These are phyloP conservation scores for Arctia plantaginis DNA, from an alignment of 2,888 invertebrate species.

Conservation along the genomic window DNA sequence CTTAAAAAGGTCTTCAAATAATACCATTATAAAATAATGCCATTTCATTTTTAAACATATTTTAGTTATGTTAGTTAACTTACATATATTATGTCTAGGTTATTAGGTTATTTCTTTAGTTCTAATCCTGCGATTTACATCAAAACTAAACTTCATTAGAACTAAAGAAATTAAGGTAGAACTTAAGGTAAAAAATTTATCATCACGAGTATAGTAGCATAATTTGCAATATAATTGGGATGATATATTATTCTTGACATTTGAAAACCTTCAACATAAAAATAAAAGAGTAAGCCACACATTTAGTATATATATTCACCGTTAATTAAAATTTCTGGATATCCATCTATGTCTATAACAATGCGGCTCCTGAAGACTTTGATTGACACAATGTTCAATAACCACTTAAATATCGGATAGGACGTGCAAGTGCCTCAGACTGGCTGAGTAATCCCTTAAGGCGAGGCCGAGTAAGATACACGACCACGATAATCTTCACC, in stretches of 20 bases:
- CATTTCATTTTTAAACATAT: too few species aligned
- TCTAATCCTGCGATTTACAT: not conserved
- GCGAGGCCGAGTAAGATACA: slow-evolving; percentile 65
- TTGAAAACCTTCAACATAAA: not conserved
- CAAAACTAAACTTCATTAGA: too few species aligned
- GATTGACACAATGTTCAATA: slow-evolving; percentile 55
- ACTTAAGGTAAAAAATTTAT: not conserved
- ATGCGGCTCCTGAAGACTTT: slow-evolving; percentile 37
- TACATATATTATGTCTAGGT: not conserved
- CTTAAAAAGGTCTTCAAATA: too few species aligned
- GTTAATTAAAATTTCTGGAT: not conserved
- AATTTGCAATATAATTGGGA: too few species aligned
- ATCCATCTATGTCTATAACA: slow-evolving; percentile 26
- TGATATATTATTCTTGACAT: not conserved
- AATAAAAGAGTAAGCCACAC: not conserved
- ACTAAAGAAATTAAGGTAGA: not conserved
- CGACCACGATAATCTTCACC: slow-evolving; percentile 72
- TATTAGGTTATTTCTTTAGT: not conserved
- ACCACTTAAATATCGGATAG: slow-evolving; percentile 55
- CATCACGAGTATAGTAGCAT: not conserved
- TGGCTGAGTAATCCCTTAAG: slow-evolving; percentile 63
- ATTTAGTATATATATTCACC: not conserved
- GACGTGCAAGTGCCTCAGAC: slow-evolving; percentile 57
- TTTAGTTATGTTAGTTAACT: too few species aligned
- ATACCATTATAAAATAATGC: too few species aligned